Conservation (phyloP, 2,888 invertebrate genomes). For the Copidosoma aretas region DNA sequence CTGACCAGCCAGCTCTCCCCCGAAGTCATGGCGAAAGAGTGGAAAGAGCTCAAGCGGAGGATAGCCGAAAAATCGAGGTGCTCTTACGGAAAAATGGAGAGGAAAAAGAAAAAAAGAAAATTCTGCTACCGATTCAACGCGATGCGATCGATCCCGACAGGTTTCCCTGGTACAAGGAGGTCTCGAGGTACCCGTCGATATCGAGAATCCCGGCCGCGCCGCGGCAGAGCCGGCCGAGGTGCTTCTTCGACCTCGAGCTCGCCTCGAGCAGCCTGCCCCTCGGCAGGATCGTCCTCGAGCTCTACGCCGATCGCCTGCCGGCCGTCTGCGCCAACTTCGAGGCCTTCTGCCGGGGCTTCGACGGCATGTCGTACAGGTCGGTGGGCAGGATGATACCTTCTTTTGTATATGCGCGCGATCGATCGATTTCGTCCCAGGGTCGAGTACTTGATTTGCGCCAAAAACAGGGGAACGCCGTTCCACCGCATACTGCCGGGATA, state of each 20-base stretch:
- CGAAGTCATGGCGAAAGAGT: slow-evolving; percentile 31
- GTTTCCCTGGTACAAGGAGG: slow-evolving; percentile 27
- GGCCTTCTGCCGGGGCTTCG: slow-evolving; percentile 54
- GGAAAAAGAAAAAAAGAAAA: too few species aligned
- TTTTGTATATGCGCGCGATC: too few species aligned
- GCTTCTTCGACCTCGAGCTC: slow-evolving; percentile 57
- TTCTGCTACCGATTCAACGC: too few species aligned
- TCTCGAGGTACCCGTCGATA: slow-evolving; percentile 42
- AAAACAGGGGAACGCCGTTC: slow-evolving; percentile 61
- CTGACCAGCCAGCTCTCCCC: slow-evolving; percentile 27
- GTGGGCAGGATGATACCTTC: too few species aligned
- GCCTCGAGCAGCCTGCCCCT: slow-evolving; percentile 48
- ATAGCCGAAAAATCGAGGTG: slow-evolving; percentile 33
- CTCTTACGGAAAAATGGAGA: too few species aligned
- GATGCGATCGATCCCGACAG: too few species aligned
- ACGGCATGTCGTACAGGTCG: slow-evolving; percentile 59
- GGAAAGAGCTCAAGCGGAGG: slow-evolving; percentile 30
- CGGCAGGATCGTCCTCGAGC: slow-evolving; percentile 58
- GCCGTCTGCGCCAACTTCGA: slow-evolving; percentile 59
- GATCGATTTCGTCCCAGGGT: too few species aligned
- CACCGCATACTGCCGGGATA: slow-evolving; percentile 67
- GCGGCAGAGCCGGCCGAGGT: slow-evolving; percentile 43
- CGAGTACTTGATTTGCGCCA: too few species aligned
- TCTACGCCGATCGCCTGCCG: slow-evolving; percentile 58
- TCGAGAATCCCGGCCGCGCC: slow-evolving; percentile 11